Evolutionary conservation across 2,113 vertebrate genomes (phyloP), one percentile per base, ranked within the genome.

Genomic region (Hiodon tergisus): DNA sequence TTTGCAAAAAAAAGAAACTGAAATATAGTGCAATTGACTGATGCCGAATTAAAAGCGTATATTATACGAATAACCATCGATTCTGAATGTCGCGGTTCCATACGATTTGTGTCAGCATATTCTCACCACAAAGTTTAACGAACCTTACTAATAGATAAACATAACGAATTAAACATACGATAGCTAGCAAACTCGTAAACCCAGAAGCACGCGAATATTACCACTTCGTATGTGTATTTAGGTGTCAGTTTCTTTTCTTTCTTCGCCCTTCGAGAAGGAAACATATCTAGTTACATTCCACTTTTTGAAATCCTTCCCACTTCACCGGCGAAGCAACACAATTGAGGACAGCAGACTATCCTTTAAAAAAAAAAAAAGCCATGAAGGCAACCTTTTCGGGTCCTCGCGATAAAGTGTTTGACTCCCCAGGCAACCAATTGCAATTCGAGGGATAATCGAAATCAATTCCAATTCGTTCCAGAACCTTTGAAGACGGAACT

Each of bases 271-370:
- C 63, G 58, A 53, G 52, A 58, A 6, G 54, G 59, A 75, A 67
- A 75, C 73, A 75, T 75, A 54, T 68, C 54, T 47, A 11, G 46
- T 67, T 54, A 75, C 73, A 75, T 75, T 67, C 53, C 73, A 16
- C 31, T 58, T 59, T 58, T 57, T 59, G 65, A 50, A 59, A 17
- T 1, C 16, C 14, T n/a, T 17, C 65, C 11, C 46, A 8, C 10
- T 2, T 53, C 6, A 54, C 11, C 46, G 51, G 31, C 31, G 63
- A 66, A 48, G 17, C 13, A 16, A 54, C 54, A 57, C n/a, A 5
- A 55, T 53, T 47, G 17, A 10, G 17, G 9, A 2, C 31, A 16
- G 48, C 8, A 7, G 17, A 6, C 63, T 3, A 66, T 47, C 17
- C 4, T 66, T 31, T 31, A 31, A 31, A 31, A 31, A 31, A 71